Evolutionary conservation across 2,113 vertebrate species (phyloP).

Genomic region (Python bivittatus): DNA sequence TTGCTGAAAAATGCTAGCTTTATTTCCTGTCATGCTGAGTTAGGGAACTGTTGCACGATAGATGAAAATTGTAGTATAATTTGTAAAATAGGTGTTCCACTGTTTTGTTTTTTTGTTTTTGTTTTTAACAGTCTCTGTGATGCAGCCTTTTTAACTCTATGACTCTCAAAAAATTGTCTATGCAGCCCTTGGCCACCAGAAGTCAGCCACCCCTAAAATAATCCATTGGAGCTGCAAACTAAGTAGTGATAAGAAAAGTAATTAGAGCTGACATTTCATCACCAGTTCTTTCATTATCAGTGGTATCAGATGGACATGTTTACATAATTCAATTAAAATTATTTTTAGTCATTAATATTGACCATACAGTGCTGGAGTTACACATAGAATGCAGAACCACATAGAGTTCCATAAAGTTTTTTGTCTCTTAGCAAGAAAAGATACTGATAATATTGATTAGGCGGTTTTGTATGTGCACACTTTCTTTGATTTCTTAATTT

Average conservation of each 20-base stretch:
- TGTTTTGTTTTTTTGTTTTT: no score
- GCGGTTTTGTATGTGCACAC: not conserved
- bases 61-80: not conserved
- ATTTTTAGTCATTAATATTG: conserved; percentile 1
- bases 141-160: not conserved
- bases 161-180: not conserved
- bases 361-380: not conserved
- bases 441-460: not conserved
- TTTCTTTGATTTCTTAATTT: not conserved
- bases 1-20: not conserved
- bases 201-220: not conserved
- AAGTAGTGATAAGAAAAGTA: conserved; percentile 8
- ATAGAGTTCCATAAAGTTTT: not conserved
- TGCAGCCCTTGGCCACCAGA: not conserved
- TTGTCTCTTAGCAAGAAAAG: not conserved
- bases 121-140: not conserved
- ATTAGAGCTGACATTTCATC: conserved; percentile 3
- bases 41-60: not conserved
- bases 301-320: not conserved
- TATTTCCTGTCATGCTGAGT: not conserved
- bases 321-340: not conserved
- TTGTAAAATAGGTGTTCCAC: not conserved
- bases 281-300: conserved; percentile 9
- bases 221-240: not conserved
- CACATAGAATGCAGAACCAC: not conserved